Evolutionary conservation across 2,113 vertebrate genomes (phyloP).

Genomic region (Seriola dumerili): DNA sequence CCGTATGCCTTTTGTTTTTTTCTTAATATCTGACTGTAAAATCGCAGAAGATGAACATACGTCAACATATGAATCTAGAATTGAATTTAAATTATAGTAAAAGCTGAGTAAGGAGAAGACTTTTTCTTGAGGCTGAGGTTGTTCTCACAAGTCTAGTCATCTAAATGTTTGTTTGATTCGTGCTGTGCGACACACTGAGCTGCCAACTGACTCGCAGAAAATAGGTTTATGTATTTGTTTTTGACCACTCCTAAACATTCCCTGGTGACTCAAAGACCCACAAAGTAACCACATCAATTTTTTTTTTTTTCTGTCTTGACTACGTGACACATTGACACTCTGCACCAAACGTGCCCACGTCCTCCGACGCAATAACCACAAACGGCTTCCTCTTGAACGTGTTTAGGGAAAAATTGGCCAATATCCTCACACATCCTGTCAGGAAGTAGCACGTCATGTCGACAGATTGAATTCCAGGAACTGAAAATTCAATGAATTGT

Average conservation of each 20-base stretch:
- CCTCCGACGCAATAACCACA: slow-evolving; percentile 8
- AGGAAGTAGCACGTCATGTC: slow-evolving; percentile 35
- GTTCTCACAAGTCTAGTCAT: not conserved
- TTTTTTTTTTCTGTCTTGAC: slow-evolving; percentile 27
- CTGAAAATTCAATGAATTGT: slow-evolving; percentile 25
- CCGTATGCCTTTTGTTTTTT: no score
- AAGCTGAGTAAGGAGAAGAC: no score
- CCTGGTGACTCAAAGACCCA: slow-evolving; percentile 36
- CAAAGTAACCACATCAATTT: slow-evolving; percentile 39
- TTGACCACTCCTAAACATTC: slow-evolving; percentile 53
- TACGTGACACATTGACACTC: slow-evolving; percentile 60
- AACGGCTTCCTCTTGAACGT: slow-evolving; percentile 9
- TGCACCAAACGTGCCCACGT: not conserved
- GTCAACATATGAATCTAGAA: no score
- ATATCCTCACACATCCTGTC: slow-evolving; percentile 26
- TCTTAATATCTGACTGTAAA: no score
- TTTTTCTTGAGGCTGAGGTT: not conserved
- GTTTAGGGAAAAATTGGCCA: slow-evolving; percentile 51
- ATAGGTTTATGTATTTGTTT: slow-evolving; percentile 55
- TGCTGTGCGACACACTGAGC: not conserved
- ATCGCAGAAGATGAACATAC: no score
- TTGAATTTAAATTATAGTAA: no score
- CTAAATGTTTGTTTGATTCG: slow-evolving; percentile 21
- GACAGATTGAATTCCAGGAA: slow-evolving; percentile 47
- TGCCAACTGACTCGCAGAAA: slow-evolving; percentile 17